Evolutionary conservation across 1,140 invertebrate genomes (phyloP).

Genomic region (Colletes latitarsis): DNA sequence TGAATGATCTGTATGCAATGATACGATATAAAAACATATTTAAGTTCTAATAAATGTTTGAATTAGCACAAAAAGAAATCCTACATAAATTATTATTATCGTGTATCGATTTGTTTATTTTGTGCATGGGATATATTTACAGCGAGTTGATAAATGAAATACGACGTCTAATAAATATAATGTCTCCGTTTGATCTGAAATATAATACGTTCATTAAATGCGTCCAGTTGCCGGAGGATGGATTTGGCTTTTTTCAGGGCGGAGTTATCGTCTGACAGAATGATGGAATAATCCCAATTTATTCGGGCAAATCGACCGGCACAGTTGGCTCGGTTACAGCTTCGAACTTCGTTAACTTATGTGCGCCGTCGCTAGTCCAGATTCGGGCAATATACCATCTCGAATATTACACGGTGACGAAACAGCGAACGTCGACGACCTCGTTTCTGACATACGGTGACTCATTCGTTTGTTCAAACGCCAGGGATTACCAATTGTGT

Average conservation of each 20-base stretch:
- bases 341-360: constrained; percentile 45
- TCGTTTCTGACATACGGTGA: constrained; percentile 14
- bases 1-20: too few relatives aligned
- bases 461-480: background rate
- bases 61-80: too few relatives aligned
- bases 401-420: constrained; percentile 22
- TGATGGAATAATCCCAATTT: constrained; percentile 48
- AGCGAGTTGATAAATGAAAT: background rate
- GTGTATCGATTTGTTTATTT: background rate
- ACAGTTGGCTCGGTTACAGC: constrained; percentile 42
- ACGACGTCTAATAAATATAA: constrained; percentile 3
- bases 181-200: background rate
- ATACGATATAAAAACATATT: too few relatives aligned
- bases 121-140: constrained; percentile 11
- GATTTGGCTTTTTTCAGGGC: background rate
- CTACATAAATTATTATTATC: background rate
- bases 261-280: constrained; percentile 32
- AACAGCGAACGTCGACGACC: constrained; percentile 8
- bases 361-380: constrained; percentile 5
- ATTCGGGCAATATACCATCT: constrained; percentile 10
- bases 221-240: background rate
- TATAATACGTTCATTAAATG: constrained; percentile 18
- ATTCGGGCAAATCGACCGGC: constrained; percentile 27
- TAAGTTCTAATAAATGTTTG: too few relatives aligned
- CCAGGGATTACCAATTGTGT: background rate